Conservation (phyloP, 92 coral and sea anemone species). For the Actinernus sp. region DNA sequence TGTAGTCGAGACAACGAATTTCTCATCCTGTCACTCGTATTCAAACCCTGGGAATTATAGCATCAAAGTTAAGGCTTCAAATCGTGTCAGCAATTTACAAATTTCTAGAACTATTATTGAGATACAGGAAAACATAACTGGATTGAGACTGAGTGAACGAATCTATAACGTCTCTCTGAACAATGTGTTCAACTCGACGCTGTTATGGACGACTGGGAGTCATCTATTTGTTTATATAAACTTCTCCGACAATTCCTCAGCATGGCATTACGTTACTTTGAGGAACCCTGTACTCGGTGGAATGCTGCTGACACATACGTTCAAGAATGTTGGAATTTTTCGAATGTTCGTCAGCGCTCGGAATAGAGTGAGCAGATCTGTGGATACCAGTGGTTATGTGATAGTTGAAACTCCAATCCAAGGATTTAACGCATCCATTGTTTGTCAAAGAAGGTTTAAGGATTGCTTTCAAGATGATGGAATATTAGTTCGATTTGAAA, state of each 20-base stretch:
- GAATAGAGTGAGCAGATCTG: conserved; percentile 43
- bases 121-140: conserved; percentile 45
- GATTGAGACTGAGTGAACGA: not conserved
- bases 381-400: conserved; percentile 18
- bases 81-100: conserved; percentile 32
- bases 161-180: conserved; percentile 6
- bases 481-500: conserved; percentile 8
- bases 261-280: conserved; percentile 12
- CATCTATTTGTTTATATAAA: conserved; percentile 11
- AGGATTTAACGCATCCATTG: conserved; percentile 29
- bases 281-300: conserved; percentile 19
- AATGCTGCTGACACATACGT: not conserved
- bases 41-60: conserved; percentile 34
- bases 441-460: conserved; percentile 44
- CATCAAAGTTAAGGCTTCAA: conserved; percentile 19
- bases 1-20: conserved; percentile 8
- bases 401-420: conserved; percentile 39
- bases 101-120: conserved; percentile 4
- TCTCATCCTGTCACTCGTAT: conserved; percentile 26
- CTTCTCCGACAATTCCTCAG: not conserved
- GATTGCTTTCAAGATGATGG: conserved; percentile 58
- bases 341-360: conserved; percentile 39
- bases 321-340: conserved; percentile 14
- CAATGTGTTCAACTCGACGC: not conserved
- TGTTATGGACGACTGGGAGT: conserved; percentile 35